These are phyloP conservation scores for Harpagoxenus sublaevis DNA, from an alignment of 2,888 invertebrate species.

Conservation along the genomic window DNA sequence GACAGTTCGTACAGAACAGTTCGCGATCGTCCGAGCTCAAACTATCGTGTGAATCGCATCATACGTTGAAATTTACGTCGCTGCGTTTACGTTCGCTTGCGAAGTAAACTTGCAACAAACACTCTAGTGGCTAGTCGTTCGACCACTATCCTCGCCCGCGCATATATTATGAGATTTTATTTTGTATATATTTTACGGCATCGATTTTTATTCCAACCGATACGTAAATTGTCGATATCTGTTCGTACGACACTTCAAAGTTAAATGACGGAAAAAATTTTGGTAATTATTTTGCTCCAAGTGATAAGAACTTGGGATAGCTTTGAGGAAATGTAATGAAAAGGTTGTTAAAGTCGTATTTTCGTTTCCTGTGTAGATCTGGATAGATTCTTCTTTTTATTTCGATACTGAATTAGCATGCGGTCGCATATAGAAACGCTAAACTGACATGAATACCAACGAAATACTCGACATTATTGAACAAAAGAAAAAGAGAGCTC, in stretches of 20 bases:
- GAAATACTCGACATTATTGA: background rate
- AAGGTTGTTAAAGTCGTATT: background rate
- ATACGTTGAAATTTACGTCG: conserved; percentile 30
- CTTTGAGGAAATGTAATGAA: background rate
- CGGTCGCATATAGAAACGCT: background rate
- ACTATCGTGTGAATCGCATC: background rate
- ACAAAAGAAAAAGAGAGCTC: background rate
- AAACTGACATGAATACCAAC: conserved; percentile 19
- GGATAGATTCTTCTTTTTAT: background rate
- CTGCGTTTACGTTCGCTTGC: background rate
- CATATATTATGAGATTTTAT: background rate
- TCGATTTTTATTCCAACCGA: conserved; percentile 11
- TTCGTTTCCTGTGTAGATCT: background rate
- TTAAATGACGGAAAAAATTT: background rate
- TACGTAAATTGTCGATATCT: conserved; percentile 1
- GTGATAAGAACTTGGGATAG: background rate
- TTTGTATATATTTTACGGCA: background rate
- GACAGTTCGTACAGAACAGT: background rate
- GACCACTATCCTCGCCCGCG: background rate
- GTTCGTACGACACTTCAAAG: background rate
- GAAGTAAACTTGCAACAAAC: conserved; percentile 3
- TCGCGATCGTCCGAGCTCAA: background rate
- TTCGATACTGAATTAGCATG: background rate
- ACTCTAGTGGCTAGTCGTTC: background rate
- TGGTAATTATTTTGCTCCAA: conserved; percentile 3